Evolutionary conservation across 2,797 vertebrate genomes (phyloP).

Genomic region (Trachops cirrhosus): DNA sequence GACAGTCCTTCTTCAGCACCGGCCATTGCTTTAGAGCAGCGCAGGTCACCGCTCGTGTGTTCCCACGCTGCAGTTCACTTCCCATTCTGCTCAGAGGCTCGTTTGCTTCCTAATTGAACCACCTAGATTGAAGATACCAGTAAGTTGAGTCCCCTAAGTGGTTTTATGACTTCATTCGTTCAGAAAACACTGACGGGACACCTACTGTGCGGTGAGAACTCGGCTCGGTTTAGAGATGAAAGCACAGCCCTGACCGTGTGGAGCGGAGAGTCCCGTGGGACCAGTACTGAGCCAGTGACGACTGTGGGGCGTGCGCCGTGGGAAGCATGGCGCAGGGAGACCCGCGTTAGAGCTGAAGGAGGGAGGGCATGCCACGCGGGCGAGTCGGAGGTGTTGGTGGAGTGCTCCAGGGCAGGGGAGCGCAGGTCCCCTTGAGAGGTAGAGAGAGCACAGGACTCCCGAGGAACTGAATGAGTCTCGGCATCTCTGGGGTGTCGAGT

Average conservation of each 20-base stretch:
- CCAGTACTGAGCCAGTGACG: fast-evolving
- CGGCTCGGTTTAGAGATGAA: background rate
- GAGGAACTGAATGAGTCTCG: background rate
- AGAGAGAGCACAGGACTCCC: background rate
- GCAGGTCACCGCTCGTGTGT: background rate
- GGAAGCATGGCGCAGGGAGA: background rate
- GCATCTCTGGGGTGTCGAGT: background rate
- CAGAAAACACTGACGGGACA: background rate
- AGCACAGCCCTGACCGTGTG: background rate
- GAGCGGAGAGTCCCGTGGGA: background rate
- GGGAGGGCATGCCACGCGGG: fast-evolving
- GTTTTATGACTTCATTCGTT: background rate
- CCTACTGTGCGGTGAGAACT: background rate
- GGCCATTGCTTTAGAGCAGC: background rate
- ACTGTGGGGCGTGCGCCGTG: fast-evolving
- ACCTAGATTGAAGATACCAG: background rate
- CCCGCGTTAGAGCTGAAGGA: fast-evolving
- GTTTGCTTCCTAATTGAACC: background rate
- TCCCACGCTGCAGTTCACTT: background rate
- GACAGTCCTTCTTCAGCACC: background rate
- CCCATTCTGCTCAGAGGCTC: background rate
- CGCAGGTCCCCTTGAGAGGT: background rate
- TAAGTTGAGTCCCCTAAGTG: too few species aligned
- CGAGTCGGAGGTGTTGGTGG: fast-evolving
- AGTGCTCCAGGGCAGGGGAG: background rate